A percentile compares a stretch with the other conserved stretches of the same genome.
phyloP scores from a whole-genome alignment of 2,888 invertebrate species.

The Merodon equestris region DNA sequence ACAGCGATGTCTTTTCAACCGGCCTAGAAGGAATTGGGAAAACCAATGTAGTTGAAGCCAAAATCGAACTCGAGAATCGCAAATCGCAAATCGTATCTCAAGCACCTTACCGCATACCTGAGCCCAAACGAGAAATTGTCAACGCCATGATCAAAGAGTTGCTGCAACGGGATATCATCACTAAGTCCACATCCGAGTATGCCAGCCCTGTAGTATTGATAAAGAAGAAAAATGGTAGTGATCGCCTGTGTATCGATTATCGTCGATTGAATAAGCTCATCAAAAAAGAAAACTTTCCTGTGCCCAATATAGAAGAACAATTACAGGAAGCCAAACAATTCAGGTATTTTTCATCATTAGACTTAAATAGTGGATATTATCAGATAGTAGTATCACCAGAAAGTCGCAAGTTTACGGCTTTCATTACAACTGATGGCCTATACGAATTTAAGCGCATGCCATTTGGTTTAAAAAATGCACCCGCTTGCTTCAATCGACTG shows the following conservation, averaged over 20 bases:
- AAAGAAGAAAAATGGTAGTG: neutral
- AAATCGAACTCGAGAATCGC: slow-evolving; percentile 21
- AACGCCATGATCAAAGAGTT: slow-evolving; percentile 26
- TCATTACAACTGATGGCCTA: neutral
- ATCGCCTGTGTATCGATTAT: slow-evolving; percentile 19
- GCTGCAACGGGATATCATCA: slow-evolving; percentile 37
- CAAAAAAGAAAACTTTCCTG: slow-evolving; percentile 8
- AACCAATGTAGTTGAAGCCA: slow-evolving; percentile 33
- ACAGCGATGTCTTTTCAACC: slow-evolving; percentile 30
- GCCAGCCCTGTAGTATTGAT: slow-evolving; percentile 17
- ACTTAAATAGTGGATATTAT: slow-evolving; percentile 7
- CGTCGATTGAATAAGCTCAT: slow-evolving; percentile 13
- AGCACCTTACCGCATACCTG: slow-evolving; percentile 40
- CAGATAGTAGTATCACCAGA: neutral
- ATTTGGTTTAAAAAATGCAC: slow-evolving; percentile 1
- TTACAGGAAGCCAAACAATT: slow-evolving; percentile 37
- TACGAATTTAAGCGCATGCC: slow-evolving; percentile 4
- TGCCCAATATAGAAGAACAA: slow-evolving; percentile 14
- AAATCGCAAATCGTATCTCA: slow-evolving; percentile 21
- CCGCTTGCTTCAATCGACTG: neutral
- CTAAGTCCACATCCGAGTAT: slow-evolving; percentile 41
- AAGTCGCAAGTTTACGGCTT: neutral
- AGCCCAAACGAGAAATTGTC: slow-evolving; percentile 27
- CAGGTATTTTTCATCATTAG: slow-evolving; percentile 39
- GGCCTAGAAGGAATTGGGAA: slow-evolving; percentile 39